Base-by-base conservation (phyloP, 2,113 vertebrate genomes). In the Chloroceryle aenea region DNA sequence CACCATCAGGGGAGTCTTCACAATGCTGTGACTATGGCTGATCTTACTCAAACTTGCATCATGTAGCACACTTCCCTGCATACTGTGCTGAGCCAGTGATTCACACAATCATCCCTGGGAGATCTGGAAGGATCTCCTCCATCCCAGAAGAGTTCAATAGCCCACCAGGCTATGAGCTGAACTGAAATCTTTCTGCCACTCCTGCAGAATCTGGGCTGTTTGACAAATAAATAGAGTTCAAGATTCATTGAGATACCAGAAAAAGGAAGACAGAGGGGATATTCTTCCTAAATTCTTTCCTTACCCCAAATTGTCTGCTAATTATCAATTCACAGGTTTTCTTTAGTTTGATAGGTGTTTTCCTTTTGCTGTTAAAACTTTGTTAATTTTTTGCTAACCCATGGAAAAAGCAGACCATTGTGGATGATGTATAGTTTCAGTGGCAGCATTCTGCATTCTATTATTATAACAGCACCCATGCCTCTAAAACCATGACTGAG, bases 1-100 rank as follows among this genome's bases (percentile, higher is more conserved):
- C 1, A 1, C 55, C 50, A 2, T 36, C 2, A 0, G 22, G 23
- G 10, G 19, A 23, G 23, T 22, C 34, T 43, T 43, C 47, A 21
- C 12, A 43, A 45, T 45, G n/a, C 42, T 81, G 10, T 34, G 34
- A 47, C 52, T 36, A 2, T 36, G 26, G 26, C 45, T 66, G 29
- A 36, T 61, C 40, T 74, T 55, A 43, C 26, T 79, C 38, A 53
- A 43, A 55, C 19, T 43, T 72, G 29, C 22, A 66, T 43, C 9
- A 0, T n/a, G 52, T 75, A 48, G 42, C 36, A 19, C 16, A 6
- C 68, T 62, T 63, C 36, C 34, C 34, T 30, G 18, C 58, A 40
- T 30, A 34, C 45, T 7, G 26, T 47, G 13, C 0, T n/a, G 56
- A 62, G 23, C 52, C 55, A 58, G 32, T 56, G 47, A 66, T 21